Evolutionary conservation across 2,797 vertebrate species (phyloP), one percentile per base, ranked within the genome.

Genomic region (Tauraco hartlaubi): DNA sequence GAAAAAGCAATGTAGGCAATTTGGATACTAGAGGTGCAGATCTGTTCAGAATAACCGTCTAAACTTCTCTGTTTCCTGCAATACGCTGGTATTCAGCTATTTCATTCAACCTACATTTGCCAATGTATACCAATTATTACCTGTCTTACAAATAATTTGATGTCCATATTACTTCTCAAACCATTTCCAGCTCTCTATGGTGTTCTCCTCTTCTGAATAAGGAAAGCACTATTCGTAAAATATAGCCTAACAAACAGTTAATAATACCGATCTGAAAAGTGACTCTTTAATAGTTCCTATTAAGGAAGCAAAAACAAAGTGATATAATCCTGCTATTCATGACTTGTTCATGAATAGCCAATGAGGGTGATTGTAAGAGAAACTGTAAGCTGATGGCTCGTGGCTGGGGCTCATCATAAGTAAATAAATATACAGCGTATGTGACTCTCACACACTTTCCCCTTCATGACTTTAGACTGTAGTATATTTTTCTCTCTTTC

Each of bases 301-400:
- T 91, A 96, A 95, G 75, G 83, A 95, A 96, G 95, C 46, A 96
- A 97, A 96, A 96, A 90, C 71, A 96, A 92, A 96, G 79, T 80
- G 75, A 90, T 92, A 95, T 91, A 96, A 90, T 88, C 74, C 80
- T 39, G 55, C 88, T 79, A 93, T 84, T 97, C 84, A 88, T 77
- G 90, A 56, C 62, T 39, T 71, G 83, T 44, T 94, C 66, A 75
- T 96, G 94, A 97, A 92, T 93, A 93, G 93, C 93, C 93, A 95
- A 94, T 86, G 85, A 96, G 66, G 56, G 76, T 56, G 41, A 96
- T 97, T 91, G 80, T 82, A 62, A 92, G 94, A 81, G 69, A 75
- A 78, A 87, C 95, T 89, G 85, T 90, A 88, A 46, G 68, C 49
- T 97, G 93, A 97, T 97, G 94, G 84, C 81, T 97, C 19, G 3